A percentile compares a stretch with the other conserved stretches of the same genome.
These are phyloP conservation scores for Vicugna pacos DNA, from an alignment of 2,113 vertebrate species.

Conservation along the genomic window DNA sequence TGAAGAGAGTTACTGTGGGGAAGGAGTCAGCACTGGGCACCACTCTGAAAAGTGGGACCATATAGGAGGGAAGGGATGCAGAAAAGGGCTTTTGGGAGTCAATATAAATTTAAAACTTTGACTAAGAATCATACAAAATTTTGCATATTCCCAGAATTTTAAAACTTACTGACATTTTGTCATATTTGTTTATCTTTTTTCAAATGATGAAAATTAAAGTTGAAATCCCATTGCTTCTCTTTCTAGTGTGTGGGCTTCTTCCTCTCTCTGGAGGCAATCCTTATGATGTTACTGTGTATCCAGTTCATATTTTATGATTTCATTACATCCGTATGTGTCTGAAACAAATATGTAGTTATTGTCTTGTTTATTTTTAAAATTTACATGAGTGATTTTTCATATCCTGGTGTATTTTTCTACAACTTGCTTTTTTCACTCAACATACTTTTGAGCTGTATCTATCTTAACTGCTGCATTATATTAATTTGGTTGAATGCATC, in stretches of 20 bases:
- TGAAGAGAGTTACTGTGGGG: background rate
- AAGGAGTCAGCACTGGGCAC: background rate
- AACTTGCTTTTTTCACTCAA: background rate
- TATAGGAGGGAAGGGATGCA: background rate
- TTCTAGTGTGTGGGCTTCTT: too few relatives aligned
- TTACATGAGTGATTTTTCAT: background rate
- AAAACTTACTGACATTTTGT: background rate
- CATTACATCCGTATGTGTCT: background rate
- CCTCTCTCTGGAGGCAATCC: background rate
- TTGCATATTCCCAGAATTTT: background rate
- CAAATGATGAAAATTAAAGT: background rate
- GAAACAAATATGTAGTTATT: background rate
- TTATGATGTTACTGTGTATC: background rate
- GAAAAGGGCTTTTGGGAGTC: background rate
- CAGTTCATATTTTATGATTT: background rate
- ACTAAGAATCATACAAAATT: background rate
- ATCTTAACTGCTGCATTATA: background rate
- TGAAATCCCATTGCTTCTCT: background rate
- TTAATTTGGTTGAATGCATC: background rate
- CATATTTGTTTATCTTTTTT: background rate
- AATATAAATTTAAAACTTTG: background rate
- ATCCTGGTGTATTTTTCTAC: background rate
- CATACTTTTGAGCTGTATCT: background rate
- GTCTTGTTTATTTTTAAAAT: background rate
- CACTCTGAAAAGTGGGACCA: background rate